Conservation (phyloP, 2,113 vertebrate species). For the Pteronura brasiliensis region DNA sequence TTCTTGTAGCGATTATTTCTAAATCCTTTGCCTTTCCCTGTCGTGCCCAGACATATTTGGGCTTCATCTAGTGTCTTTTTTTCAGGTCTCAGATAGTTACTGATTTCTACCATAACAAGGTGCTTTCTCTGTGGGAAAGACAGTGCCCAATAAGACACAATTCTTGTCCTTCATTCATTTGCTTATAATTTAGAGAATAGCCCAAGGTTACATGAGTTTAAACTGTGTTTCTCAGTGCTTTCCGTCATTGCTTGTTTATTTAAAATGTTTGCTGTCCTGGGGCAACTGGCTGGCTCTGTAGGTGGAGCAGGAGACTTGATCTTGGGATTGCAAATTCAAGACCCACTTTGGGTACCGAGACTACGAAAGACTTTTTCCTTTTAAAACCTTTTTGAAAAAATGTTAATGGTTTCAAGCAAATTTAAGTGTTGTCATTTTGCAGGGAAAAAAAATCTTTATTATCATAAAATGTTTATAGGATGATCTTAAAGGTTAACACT, state of each 20-base stretch:
- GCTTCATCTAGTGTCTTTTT: background rate
- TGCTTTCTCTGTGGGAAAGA: background rate
- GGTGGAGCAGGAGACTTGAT: background rate
- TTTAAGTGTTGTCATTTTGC: constrained; percentile 4
- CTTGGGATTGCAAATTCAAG: background rate
- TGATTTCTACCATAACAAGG: background rate
- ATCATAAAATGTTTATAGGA: background rate
- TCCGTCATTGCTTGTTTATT: background rate
- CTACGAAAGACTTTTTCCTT: background rate
- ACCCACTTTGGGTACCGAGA: background rate
- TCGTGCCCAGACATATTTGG: background rate
- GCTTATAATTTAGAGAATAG: background rate
- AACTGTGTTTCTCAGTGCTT: background rate
- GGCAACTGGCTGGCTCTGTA: background rate
- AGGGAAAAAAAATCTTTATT: background rate
- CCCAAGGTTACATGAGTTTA: background rate
- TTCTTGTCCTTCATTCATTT: background rate
- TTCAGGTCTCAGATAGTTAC: background rate
- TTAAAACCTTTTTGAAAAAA: background rate
- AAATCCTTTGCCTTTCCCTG: background rate
- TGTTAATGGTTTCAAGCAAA: background rate
- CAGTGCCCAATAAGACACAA: background rate
- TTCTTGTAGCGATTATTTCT: background rate
- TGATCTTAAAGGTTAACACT: background rate
- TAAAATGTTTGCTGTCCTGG: background rate